A percentile compares a stretch with the other conserved stretches of the same genome.
Conservation (phyloP, 2,888 invertebrate genomes). For the Caenorhabditis sinica region DNA sequence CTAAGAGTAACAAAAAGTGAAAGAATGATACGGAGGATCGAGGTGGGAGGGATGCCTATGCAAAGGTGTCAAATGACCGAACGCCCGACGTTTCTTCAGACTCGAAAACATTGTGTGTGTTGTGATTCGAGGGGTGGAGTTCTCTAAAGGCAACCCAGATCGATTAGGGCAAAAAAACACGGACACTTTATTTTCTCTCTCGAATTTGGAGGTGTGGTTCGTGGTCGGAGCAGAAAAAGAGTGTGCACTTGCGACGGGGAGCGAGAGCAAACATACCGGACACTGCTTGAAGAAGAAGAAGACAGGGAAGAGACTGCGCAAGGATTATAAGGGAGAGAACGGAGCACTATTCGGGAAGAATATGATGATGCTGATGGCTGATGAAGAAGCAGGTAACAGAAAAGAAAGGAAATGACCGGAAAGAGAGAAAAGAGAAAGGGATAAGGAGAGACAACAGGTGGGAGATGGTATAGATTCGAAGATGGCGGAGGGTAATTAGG, state of each 20-base stretch:
- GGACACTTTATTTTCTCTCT: conserved; percentile 40
- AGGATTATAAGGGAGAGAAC: conserved; percentile 26
- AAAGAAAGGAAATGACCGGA: conserved; percentile 21
- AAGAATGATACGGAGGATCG: conserved; percentile 31
- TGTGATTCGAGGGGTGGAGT: conserved; percentile 14
- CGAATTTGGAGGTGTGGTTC: conserved; percentile 48
- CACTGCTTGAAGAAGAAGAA: conserved; percentile 23
- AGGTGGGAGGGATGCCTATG: background rate
- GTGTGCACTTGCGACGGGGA: conserved; percentile 42
- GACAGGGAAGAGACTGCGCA: conserved; percentile 27
- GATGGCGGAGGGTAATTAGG: conserved; percentile 13
- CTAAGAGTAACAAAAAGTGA: conserved; percentile 36
- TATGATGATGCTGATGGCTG: conserved; percentile 19
- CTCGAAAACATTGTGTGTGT: conserved; percentile 32
- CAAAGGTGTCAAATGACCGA: conserved; percentile 59
- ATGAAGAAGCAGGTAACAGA: conserved; percentile 25
- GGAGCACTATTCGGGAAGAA: conserved; percentile 44
- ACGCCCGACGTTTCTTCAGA: conserved; percentile 5
- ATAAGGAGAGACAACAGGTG: conserved; percentile 29
- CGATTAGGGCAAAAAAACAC: conserved; percentile 49
- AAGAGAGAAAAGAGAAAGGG: conserved; percentile 23
- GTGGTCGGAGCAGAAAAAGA: conserved; percentile 19
- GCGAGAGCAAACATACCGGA: conserved; percentile 59
- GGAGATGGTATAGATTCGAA: background rate
- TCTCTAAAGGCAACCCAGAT: conserved; percentile 6